phyloP scores from a whole-genome alignment of 1,140 invertebrate genomes.

The Cyclina sinensis region DNA sequence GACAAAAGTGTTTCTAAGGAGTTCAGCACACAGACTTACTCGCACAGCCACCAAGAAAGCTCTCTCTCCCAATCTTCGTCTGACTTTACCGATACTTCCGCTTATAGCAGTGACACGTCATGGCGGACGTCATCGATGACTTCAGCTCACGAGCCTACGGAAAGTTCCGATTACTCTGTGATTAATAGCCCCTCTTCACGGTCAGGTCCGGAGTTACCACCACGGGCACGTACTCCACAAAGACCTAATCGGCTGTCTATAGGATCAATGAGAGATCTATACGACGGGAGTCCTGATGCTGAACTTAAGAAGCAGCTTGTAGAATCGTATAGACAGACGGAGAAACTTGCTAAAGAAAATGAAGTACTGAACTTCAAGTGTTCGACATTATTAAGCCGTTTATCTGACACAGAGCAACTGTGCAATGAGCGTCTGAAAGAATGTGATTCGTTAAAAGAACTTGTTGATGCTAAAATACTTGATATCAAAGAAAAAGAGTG shows the following conservation, averaged over 20 bases:
- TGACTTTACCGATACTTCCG: slow-evolving; percentile 29
- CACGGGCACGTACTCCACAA: not conserved
- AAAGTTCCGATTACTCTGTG: not conserved
- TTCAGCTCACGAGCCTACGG: slow-evolving; percentile 9
- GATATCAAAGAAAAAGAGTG: not conserved
- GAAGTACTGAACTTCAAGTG: slow-evolving; percentile 55
- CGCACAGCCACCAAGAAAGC: not conserved
- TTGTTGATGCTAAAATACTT: not conserved
- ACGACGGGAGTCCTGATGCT: not conserved
- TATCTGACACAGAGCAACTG: slow-evolving; percentile 34
- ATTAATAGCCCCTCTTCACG: not conserved
- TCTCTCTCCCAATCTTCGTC: not conserved
- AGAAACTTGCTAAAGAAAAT: slow-evolving; percentile 42
- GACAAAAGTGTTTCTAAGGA: not conserved
- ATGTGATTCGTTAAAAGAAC: not conserved
- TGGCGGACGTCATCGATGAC: slow-evolving; percentile 36
- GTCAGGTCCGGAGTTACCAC: not conserved
- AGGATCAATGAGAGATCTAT: not conserved
- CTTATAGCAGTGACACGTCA: slow-evolving; percentile 44
- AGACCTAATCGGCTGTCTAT: slow-evolving; percentile 4
- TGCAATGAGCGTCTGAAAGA: not conserved
- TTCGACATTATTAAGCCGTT: slow-evolving; percentile 33
- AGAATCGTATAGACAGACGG: slow-evolving; percentile 50
- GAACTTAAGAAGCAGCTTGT: slow-evolving; percentile 53
- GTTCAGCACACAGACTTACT: not conserved